Evolutionary conservation across 2,888 invertebrate species (phyloP).

Genomic region (Acleris cristana): DNA sequence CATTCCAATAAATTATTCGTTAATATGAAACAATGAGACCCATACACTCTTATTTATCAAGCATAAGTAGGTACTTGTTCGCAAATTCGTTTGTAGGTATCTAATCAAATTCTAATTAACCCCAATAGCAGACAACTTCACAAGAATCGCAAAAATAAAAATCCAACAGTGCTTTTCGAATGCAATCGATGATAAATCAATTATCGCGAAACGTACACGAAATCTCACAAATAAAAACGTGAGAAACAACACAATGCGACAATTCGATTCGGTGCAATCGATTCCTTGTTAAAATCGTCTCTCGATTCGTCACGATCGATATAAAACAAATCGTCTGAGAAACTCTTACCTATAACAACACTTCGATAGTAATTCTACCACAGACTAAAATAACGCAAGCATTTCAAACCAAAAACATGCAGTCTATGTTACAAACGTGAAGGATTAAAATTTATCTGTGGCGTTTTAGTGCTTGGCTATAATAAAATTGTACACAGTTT

Average conservation of each 20-base stretch:
- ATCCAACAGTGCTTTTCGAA: constrained; percentile 49
- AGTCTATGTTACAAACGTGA: constrained; percentile 40
- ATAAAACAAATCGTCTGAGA: constrained; percentile 72
- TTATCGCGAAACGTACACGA: constrained; percentile 59
- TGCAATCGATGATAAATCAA: constrained; percentile 67
- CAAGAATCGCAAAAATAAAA: neutral
- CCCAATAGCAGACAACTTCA: constrained; percentile 3
- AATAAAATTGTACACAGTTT: constrained; percentile 64
- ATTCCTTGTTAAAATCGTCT: constrained; percentile 74
- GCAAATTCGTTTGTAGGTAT: neutral
- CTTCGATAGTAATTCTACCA: constrained; percentile 45
- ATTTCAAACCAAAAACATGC: constrained; percentile 38
- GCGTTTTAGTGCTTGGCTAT: constrained; percentile 58
- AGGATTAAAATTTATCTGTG: constrained; percentile 57
- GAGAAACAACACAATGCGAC: constrained; percentile 64
- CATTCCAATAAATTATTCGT: no score
- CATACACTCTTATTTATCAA: no score
- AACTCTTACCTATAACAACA: constrained; percentile 51
- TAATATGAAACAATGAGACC: no score
- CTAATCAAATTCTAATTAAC: constrained; percentile 6
- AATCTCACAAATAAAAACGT: constrained; percentile 77
- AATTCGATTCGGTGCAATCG: constrained; percentile 64
- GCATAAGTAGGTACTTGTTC: no score
- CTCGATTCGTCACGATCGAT: constrained; percentile 63
- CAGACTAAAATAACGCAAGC: constrained; percentile 49